phyloP scores from a whole-genome alignment of 2,888 invertebrate species.

The Amphiduros pacificus region DNA sequence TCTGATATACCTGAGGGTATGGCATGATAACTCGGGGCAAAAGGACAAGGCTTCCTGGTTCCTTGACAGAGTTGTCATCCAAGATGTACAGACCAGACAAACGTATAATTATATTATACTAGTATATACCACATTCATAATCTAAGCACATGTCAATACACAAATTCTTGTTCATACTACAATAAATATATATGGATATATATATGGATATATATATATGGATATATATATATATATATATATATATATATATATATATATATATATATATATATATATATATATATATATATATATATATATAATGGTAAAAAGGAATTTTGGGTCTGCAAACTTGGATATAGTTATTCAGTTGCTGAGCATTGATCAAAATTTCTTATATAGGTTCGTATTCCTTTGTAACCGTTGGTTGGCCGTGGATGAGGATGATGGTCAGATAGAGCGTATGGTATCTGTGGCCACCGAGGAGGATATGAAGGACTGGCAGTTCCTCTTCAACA shows the following conservation, averaged over 20 bases:
- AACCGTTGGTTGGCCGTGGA: slow-evolving; percentile 59
- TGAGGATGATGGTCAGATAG: slow-evolving; percentile 57
- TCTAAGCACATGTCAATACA: not conserved
- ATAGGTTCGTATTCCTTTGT: slow-evolving; percentile 46
- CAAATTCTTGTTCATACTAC: not conserved
- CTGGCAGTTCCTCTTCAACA: slow-evolving; percentile 56
- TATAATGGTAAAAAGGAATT: too few relatives aligned
- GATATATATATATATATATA: too few relatives aligned
- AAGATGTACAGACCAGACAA: slow-evolving; percentile 57
- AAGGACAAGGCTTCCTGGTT: slow-evolving; percentile 57
- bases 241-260: too few relatives aligned
- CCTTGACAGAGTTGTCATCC: slow-evolving; percentile 54
- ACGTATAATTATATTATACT: slow-evolving; percentile 36
- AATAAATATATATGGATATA: too few relatives aligned
- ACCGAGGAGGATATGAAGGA: slow-evolving; percentile 50
- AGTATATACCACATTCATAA: not conserved
- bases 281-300: not conserved
- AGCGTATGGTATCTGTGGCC: slow-evolving; percentile 56
- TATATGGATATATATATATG: too few relatives aligned
- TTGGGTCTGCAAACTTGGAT: too few relatives aligned
- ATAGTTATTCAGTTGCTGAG: too few relatives aligned
- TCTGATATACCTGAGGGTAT: slow-evolving; percentile 53
- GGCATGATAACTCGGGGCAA: slow-evolving; percentile 61
- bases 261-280: too few relatives aligned
- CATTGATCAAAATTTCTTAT: too few relatives aligned